These are phyloP conservation scores for Stramonita haemastoma DNA, from an alignment of 2,888 invertebrate genomes.

Conservation along the genomic window DNA sequence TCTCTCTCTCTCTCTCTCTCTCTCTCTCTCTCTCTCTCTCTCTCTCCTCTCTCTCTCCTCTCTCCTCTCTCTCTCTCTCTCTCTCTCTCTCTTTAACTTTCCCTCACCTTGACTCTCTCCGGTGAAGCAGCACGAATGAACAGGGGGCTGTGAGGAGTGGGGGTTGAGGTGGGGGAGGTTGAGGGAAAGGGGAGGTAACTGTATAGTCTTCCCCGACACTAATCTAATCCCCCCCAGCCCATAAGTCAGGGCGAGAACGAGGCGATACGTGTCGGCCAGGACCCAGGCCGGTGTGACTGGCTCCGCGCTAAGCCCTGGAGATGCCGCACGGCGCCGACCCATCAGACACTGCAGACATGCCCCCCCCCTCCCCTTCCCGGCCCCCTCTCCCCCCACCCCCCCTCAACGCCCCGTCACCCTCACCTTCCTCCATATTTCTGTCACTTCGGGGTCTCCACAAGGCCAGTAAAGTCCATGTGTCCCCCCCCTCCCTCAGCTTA, in stretches of 20 bases:
- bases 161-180: neutral
- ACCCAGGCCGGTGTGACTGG: neutral
- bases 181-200: neutral
- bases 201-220: neutral
- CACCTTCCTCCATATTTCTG: too few relatives aligned
- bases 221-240: constrained; percentile 29
- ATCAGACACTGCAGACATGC: neutral
- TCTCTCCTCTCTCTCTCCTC: neutral
- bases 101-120: neutral
- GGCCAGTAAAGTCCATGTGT: too few relatives aligned
- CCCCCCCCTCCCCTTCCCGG: neutral
- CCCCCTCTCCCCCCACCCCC: too few relatives aligned
- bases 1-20: neutral
- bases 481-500: too few relatives aligned
- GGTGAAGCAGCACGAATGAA: neutral
- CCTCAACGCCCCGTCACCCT: too few relatives aligned
- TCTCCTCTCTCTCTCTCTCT: neutral
- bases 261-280: neutral
- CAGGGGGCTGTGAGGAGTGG: too few relatives aligned
- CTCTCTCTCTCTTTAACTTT: neutral
- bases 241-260: constrained; percentile 29
- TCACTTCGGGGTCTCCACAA: too few relatives aligned
- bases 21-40: neutral
- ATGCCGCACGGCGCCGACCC: neutral
- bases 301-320: neutral